Evolutionary conservation across 2,888 invertebrate species (phyloP).

Genomic region (Pilophorus perplexus): DNA sequence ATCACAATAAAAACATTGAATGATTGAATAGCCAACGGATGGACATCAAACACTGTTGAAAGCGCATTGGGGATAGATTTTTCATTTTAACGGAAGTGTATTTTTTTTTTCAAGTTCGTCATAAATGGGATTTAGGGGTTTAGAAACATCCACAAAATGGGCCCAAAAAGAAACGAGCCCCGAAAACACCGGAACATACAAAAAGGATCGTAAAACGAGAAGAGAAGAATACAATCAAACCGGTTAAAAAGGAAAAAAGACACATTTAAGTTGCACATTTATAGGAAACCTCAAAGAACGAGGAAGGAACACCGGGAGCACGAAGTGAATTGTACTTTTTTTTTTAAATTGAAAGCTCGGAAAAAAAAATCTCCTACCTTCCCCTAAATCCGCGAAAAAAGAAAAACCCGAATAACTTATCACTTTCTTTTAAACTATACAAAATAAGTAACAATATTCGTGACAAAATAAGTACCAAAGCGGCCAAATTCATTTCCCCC

Average conservation of each 20-base stretch:
- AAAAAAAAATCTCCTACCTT: background rate
- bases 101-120: background rate
- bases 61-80: slow-evolving; percentile 31
- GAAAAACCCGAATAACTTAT: background rate
- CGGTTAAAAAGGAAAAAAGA: background rate
- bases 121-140: slow-evolving; percentile 13
- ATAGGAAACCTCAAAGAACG: no score
- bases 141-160: background rate
- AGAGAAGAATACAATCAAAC: background rate
- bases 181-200: background rate
- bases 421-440: no score
- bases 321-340: background rate
- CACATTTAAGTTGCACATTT: no score
- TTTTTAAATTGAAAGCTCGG: background rate
- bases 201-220: background rate
- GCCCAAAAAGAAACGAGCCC: background rate
- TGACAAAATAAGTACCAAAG: background rate
- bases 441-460: no score
- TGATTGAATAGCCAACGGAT: slow-evolving; percentile 38
- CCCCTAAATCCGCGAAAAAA: background rate
- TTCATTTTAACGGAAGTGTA: background rate
- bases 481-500: background rate
- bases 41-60: slow-evolving; percentile 36
- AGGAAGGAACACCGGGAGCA: background rate
- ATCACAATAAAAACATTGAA: slow-evolving; percentile 39